Evolutionary conservation across 1,140 invertebrate species (phyloP), one percentile per base, ranked within the genome.

Genomic region (Tetragnatha versicolor): DNA sequence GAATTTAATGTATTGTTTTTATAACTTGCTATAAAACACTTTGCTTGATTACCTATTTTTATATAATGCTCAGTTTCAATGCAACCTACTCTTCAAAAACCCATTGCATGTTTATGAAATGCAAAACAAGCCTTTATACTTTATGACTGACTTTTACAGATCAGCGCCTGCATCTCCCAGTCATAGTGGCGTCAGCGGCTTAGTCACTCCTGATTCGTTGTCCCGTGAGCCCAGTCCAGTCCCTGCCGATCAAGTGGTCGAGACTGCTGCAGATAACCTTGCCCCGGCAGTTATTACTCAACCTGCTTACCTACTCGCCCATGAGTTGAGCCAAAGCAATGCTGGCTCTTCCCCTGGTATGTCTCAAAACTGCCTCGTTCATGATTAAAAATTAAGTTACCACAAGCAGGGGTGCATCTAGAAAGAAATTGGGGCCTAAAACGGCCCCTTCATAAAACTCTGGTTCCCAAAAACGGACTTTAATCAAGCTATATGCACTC

Each of bases 141-240:
- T n/a, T n/a, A n/a, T n/a, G n/a, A n/a, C n/a, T n/a, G n/a, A n/a
- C n/a, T n/a, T n/a, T n/a, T 6, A 61, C 84, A 94, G 95, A 87
- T 96, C 94, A 86, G 95, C 95, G 20, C 95, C 95, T 47, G 93
- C 94, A 35, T 97, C 94, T 55, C 95, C 95, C 39, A 97, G 93
- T 84, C 94, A 97, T 83, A 92, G 96, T 83, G 91, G 91, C 76
- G 80, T 83, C 55, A 85, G 83, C 82, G 94, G 94, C 29, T 86
- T 95, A 80, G 93, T 93, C 84, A 96, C 94, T 6, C 94, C 94
- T 1, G 94, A 97, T 85, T 93, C 92, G 84, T 85, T 96, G 73
- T 95, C 93, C 25, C 88, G 94, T 82, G 94, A 96, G 88, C 77
- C 83, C 14, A 82, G 81, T 80, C 82, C 84, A 25, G 60, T 66